Conservation (phyloP, 2,113 vertebrate species). For the Tiliqua scincoides region DNA sequence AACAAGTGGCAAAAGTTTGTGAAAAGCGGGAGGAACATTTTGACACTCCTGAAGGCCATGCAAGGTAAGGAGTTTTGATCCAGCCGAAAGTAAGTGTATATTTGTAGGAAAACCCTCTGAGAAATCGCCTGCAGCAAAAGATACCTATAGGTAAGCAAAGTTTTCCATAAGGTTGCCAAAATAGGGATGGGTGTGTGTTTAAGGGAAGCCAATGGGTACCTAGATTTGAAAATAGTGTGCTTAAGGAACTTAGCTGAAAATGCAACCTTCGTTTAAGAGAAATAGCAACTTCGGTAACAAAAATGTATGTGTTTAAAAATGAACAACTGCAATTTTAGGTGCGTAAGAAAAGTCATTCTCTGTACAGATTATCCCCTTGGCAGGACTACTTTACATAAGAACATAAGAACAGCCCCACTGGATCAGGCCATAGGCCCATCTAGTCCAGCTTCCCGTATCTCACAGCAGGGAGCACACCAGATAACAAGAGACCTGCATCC, state of each 20-base stretch:
- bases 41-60: not conserved
- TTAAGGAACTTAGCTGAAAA: not conserved
- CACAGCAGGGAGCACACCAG: too few relatives aligned
- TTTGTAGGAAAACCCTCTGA: not conserved
- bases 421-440: too few relatives aligned
- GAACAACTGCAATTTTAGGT: not conserved
- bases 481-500: too few relatives aligned
- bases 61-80: not conserved
- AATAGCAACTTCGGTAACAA: not conserved
- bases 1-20: too few relatives aligned
- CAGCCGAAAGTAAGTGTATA: too few relatives aligned
- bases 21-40: not conserved
- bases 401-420: too few relatives aligned
- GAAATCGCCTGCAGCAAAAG: not conserved
- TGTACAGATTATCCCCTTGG: constrained; percentile 14
- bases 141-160: not conserved
- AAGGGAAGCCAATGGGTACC: not conserved
- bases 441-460: too few relatives aligned
- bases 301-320: not conserved
- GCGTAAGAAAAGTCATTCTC: constrained; percentile 35
- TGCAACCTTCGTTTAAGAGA: not conserved
- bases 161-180: not conserved
- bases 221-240: constrained; percentile 29
- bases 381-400: constrained; percentile 27
- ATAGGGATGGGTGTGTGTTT: not conserved